Conservation (phyloP, 2,113 vertebrate species). For the Xiphias gladius region DNA sequence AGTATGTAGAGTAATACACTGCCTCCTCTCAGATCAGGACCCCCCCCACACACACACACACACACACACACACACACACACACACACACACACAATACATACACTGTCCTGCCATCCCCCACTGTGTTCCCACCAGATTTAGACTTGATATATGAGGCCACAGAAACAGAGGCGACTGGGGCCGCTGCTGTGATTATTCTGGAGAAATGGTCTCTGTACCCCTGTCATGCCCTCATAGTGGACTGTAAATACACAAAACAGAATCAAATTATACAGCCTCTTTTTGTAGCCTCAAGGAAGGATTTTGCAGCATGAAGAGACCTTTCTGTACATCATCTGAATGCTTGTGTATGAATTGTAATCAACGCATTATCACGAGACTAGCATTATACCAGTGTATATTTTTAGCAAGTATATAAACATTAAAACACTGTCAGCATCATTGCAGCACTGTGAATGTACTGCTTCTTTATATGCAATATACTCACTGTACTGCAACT, state of each 20-base stretch:
- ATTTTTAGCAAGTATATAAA: conserved; percentile 29
- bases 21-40: conserved; percentile 3
- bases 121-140: conserved; percentile 37
- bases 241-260: conserved; percentile 13
- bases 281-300: conserved; percentile 25
- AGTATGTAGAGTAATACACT: neutral
- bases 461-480: conserved; percentile 16
- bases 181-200: conserved; percentile 4
- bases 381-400: conserved; percentile 14
- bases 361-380: conserved; percentile 35
- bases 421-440: conserved; percentile 18
- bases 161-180: conserved; percentile 10
- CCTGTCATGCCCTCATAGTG: conserved; percentile 14
- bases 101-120: conserved; percentile 22
- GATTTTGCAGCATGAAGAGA: conserved; percentile 28
- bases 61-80: neutral
- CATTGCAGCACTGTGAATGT: conserved; percentile 16
- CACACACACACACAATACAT: neutral
- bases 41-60: neutral
- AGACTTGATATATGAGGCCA: conserved; percentile 31
- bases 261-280: conserved; percentile 32
- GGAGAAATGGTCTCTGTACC: conserved; percentile 25
- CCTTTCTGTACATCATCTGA: conserved; percentile 31
- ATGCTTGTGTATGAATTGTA: neutral
- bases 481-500: neutral